Percentiles rank a stretch among this genome's conserved stretches.
Evolutionary conservation across 1,140 invertebrate species (phyloP).

Genomic region (Pseudoatta argentina): DNA sequence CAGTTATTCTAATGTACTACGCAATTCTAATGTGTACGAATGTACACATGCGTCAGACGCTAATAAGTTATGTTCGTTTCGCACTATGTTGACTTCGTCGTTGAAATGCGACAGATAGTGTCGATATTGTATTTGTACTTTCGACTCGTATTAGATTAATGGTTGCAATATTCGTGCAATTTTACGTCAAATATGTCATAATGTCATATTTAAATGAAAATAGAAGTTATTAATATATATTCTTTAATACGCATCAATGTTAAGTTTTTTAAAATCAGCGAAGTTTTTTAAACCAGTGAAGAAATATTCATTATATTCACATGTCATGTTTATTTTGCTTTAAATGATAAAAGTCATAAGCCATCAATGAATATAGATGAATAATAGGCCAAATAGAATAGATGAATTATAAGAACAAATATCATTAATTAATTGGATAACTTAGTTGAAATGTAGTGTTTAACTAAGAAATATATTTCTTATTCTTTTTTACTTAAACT

Average conservation of each 20-base stretch:
- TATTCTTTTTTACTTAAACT: neutral
- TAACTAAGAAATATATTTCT: neutral
- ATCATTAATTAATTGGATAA: neutral
- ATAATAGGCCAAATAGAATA: neutral
- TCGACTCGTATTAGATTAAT: neutral
- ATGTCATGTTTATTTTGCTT: neutral
- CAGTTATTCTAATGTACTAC: conserved; percentile 42
- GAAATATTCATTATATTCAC: neutral
- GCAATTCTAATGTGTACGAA: conserved; percentile 38
- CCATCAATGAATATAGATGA: neutral
- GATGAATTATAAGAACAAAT: neutral
- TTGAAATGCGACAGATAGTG: conserved; percentile 13
- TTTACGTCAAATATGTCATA: neutral
- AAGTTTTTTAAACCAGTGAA: neutral
- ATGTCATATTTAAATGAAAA: neutral
- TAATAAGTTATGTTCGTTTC: conserved; percentile 58
- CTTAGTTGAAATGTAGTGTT: neutral
- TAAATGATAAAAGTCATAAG: neutral
- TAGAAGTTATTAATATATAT: neutral
- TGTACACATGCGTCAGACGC: conserved; percentile 25
- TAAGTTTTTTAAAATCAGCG: neutral
- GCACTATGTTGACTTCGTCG: neutral
- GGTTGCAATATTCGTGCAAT: neutral
- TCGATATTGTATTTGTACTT: conserved; percentile 4
- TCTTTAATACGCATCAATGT: neutral